Base-by-base conservation (phyloP, 2,888 invertebrate species). In the Torymus texanus region DNA sequence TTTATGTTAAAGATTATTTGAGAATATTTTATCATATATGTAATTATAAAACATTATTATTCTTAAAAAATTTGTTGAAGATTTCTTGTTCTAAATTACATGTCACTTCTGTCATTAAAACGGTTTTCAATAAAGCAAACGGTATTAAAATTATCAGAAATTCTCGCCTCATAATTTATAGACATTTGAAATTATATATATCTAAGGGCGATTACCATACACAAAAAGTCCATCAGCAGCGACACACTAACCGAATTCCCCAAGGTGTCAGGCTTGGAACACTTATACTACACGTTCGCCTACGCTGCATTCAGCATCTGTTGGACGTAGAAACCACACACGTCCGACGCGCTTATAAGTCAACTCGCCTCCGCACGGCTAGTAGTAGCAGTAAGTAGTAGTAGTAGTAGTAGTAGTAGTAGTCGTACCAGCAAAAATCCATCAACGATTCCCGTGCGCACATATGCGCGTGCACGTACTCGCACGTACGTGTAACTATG, bases 401-500 rank as follows among this genome's bases (percentile, higher is more conserved):
- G 50, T 50, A 21, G 18, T 12, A 50, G 16, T 51, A 14, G 50
- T 50, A 21, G 18, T 18, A 18, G 50, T 18, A 16, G 21, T 21
- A 18, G 16, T 61, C 61, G 13, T 21, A 24, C 50, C 50, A 10
- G 16, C 51, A 71, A 68, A 68, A 68, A 70, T 13, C 16, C 58
- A 70, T 16, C 58, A 56, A 56, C 56, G 18, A 68, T 21, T 24
- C 14, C 16, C n/a, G 24, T 3, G 14, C 24, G 62, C 58, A 24
- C 21, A 29, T 58, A 29, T 16, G 41, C 55, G 50, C n/a, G 24
- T 70, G 72, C 73, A 79, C 56, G 29, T 16, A 41, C 63, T 62
- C 41, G 55, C 73, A 81, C 79, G 77, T 81, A 81, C 53, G 56
- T 16, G 56, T 14, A 71, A 76, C 76, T 63, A 76, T 70, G 63